Conservation (phyloP, 2,888 invertebrate species). For the Dryococelus australis region DNA sequence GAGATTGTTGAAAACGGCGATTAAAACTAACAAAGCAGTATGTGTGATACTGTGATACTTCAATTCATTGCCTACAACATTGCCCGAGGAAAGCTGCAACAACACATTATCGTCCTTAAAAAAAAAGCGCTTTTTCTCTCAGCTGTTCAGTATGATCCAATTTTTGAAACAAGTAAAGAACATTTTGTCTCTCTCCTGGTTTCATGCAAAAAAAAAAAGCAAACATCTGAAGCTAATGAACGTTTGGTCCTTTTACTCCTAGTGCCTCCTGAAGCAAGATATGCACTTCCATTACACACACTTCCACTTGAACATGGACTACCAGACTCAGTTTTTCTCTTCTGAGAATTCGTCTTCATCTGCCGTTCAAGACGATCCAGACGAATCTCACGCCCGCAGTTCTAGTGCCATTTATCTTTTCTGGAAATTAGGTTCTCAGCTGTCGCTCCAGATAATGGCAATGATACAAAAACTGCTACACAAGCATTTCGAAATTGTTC, state of each 20-base stretch:
- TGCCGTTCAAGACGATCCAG: too few relatives aligned
- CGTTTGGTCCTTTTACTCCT: background rate
- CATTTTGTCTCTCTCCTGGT: too few relatives aligned
- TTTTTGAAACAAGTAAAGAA: background rate
- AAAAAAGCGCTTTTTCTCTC: background rate
- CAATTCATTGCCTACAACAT: background rate
- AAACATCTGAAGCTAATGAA: background rate
- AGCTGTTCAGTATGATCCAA: background rate
- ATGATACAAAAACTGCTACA: background rate
- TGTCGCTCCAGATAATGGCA: background rate
- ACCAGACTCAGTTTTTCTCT: background rate
- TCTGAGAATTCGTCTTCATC: background rate
- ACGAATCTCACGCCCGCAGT: conserved; percentile 17
- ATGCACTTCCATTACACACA: background rate
- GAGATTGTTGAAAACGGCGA: conserved; percentile 25
- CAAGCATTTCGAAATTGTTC: too few relatives aligned
- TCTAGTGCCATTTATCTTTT: background rate
- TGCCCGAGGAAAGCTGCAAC: background rate
- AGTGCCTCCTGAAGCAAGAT: background rate
- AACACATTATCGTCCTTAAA: too few relatives aligned
- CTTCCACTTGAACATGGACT: background rate
- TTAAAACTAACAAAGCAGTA: conserved; percentile 12
- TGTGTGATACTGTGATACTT: conserved; percentile 17
- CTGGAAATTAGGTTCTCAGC: background rate
- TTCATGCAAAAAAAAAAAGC: too few relatives aligned